These are phyloP conservation scores for Brachypteracias leptosomus DNA, from an alignment of 2,113 vertebrate species.

Conservation along the genomic window DNA sequence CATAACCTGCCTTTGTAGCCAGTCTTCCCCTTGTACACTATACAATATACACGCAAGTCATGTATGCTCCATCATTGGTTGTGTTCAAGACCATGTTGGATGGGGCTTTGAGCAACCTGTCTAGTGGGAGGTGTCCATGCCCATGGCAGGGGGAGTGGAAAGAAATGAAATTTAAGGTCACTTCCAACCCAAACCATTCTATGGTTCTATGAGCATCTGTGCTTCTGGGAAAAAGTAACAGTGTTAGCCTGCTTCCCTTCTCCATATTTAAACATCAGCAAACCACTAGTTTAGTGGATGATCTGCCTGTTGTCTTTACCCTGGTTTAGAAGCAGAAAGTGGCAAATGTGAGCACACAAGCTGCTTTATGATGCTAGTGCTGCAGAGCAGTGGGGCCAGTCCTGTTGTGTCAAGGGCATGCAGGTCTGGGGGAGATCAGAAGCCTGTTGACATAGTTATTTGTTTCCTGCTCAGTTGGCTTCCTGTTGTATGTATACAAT, in stretches of 20 bases:
- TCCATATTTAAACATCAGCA: neutral
- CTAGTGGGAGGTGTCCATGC: too few species aligned
- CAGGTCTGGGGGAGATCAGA: neutral
- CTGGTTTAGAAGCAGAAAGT: neutral
- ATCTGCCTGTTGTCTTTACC: neutral
- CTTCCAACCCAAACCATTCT: too few species aligned
- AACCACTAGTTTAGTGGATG: neutral
- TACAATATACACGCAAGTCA: neutral
- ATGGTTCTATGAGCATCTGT: neutral
- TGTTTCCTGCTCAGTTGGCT: neutral
- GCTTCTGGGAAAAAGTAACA: neutral
- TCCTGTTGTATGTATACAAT: neutral
- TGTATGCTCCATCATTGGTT: neutral
- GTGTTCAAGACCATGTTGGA: too few species aligned
- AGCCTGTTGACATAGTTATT: neutral
- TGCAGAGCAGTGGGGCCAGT: neutral
- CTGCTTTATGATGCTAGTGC: neutral
- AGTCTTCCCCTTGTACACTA: neutral
- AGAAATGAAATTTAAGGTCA: too few species aligned
- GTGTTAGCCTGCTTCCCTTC: neutral
- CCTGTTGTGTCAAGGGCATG: neutral
- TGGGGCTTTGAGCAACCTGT: too few species aligned
- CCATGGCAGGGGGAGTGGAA: too few species aligned
- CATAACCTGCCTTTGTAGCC: neutral
- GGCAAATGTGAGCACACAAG: neutral